A percentile compares a stretch with the other conserved stretches of the same genome.
Conservation (phyloP, 2,888 invertebrate genomes). For the Archips crataeganus region DNA sequence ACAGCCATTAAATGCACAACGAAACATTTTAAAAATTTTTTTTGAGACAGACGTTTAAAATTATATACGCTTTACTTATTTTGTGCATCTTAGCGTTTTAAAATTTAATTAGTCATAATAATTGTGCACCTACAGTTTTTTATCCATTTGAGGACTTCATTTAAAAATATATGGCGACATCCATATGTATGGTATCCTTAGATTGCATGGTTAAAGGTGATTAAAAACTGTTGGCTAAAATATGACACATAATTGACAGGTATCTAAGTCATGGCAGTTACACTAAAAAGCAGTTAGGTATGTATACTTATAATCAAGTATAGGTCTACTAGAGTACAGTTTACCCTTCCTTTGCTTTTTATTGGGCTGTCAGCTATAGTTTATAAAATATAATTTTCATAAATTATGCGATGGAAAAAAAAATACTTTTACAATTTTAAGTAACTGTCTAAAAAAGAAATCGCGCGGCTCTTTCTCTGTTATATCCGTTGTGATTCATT, state of each 20-base stretch:
- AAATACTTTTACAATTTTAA: too few species aligned
- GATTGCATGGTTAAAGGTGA: not conserved
- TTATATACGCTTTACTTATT: not conserved
- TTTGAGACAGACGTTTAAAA: not conserved
- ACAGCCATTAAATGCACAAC: not conserved
- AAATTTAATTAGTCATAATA: not conserved
- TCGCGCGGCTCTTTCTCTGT: too few species aligned
- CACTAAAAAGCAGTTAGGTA: constrained; percentile 34
- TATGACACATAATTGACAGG: constrained; percentile 42
- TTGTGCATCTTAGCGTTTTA: not conserved
- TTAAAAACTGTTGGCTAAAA: not conserved
- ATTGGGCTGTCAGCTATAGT: too few species aligned
- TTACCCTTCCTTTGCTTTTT: constrained; percentile 1
- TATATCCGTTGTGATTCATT: too few species aligned
- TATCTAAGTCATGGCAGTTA: constrained; percentile 31
- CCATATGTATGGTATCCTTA: not conserved
- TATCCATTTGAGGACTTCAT: not conserved
- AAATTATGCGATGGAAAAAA: too few species aligned
- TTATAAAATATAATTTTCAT: too few species aligned
- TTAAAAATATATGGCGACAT: not conserved
- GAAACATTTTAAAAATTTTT: not conserved
- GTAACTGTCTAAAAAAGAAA: too few species aligned
- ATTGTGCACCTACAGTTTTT: not conserved
- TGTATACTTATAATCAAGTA: constrained; percentile 4
- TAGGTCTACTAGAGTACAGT: constrained; percentile 21